Base-by-base conservation (phyloP, 1,140 invertebrate genomes). In the Helicoverpa armigera region DNA sequence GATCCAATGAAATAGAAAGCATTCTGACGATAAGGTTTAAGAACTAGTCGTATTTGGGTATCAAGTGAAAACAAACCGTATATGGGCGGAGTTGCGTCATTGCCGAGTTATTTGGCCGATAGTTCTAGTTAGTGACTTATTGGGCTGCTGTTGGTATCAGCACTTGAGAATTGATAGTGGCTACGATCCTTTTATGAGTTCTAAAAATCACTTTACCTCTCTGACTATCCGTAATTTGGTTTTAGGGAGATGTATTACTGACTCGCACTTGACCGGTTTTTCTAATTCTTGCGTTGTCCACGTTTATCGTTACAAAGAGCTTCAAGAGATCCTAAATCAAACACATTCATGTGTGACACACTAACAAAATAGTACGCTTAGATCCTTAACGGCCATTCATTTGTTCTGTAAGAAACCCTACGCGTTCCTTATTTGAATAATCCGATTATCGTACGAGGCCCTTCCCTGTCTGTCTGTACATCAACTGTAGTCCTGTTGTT, bases 41-140 rank as follows among this genome's bases (percentile, higher is more conserved):
- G 63, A 67, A 50, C n/a, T 50, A 16, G 63, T 67, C 63, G 43
- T 67, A 67, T 67, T 67, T 67, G 63, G 63, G 63, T 67, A 67
- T 67, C 63, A 16, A 50, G 35, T 67, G 63, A 70, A 70, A 51
- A 70, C 67, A 70, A 29, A n/a, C 67, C 50, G 48, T 51, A 54
- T 51, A 31, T 54, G 48, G 67, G 50, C 23, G 14, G 12, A 12
- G 23, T 63, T 76, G 70, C 72, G 72, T 80, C 79, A 74, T 14
- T 43, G 50, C n/a, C 5, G n/a, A 76, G 73, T 76, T 76, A 76
- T 61, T 76, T 76, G 16, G 70, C 51, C 50, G 60, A 80, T 80
- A 80, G 67, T 65, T 80, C 60, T 18, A 65, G 31, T 63, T 65
- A 50, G 48, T 35, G 14, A 80, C 31, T 80, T 80, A 80, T 74